Evolutionary conservation across 1,140 invertebrate species (phyloP).

Genomic region (Vollenhovia emeryi): DNA sequence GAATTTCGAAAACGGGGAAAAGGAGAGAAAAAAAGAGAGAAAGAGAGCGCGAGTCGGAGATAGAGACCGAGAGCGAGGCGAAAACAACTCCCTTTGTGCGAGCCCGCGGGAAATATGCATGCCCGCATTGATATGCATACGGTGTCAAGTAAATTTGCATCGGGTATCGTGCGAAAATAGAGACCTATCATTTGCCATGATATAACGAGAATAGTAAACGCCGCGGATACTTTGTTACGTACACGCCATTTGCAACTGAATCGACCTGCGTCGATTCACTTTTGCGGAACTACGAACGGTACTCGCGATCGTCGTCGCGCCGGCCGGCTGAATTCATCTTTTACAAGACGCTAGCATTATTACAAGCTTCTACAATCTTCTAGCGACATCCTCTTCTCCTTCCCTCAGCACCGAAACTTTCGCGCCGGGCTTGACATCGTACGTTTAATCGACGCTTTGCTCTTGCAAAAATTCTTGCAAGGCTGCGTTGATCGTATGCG

Average conservation of each 20-base stretch:
- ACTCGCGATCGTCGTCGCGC: not conserved
- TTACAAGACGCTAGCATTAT: not conserved
- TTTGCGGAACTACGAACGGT: conserved; percentile 16
- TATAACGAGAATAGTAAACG: conserved; percentile 62
- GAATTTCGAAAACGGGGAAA: conserved; percentile 16
- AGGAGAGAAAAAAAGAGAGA: not conserved
- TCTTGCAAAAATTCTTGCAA: not conserved
- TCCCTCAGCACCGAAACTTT: not conserved
- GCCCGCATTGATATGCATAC: conserved; percentile 66
- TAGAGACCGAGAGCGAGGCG: not conserved
- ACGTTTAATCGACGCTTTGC: not conserved
- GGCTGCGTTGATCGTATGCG: not conserved
- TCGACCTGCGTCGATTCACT: conserved; percentile 33
- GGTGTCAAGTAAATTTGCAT: conserved; percentile 68
- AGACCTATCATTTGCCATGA: conserved; percentile 62
- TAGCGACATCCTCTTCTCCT: not conserved
- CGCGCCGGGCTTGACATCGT: not conserved
- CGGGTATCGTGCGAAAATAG: conserved; percentile 61
- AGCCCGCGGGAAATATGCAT: conserved; percentile 58
- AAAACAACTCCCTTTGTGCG: conserved; percentile 58
- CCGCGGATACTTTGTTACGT: conserved; percentile 56
- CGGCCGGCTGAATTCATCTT: not conserved
- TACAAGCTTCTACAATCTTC: not conserved
- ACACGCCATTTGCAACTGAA: conserved; percentile 51
- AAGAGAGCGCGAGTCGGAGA: not conserved